Evolutionary conservation across 2,113 vertebrate species (phyloP).

Genomic region (Oreochromis niloticus): DNA sequence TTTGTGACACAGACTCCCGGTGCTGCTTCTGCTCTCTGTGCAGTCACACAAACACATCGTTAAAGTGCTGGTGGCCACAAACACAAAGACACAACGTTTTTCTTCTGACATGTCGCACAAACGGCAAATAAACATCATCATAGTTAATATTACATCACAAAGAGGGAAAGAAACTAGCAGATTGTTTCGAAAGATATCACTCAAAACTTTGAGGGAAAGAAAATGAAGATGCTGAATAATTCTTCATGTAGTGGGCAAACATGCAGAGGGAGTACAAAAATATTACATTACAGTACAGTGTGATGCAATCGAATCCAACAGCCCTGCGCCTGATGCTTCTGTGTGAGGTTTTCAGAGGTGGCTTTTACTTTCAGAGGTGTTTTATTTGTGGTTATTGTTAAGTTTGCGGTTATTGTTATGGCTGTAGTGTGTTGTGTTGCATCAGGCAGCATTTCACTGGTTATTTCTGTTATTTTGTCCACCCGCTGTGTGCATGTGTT

Average conservation of each 20-base stretch:
- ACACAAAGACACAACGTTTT: background rate
- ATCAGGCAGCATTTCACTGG: background rate
- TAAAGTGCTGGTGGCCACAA: conserved; percentile 17
- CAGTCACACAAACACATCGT: background rate
- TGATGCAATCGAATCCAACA: background rate
- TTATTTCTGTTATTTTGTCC: background rate
- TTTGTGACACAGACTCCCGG: background rate
- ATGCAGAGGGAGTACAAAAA: background rate
- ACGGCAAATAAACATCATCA: background rate
- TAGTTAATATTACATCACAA: background rate
- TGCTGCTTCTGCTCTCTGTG: background rate
- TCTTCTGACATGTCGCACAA: background rate
- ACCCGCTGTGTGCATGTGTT: background rate
- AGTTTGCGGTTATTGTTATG: background rate
- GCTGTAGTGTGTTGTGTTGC: background rate
- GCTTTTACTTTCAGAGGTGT: background rate
- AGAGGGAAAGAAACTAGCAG: background rate
- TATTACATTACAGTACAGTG: background rate
- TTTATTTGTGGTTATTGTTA: background rate
- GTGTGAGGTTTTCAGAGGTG: background rate
- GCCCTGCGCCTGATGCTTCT: background rate
- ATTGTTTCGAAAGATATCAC: background rate
- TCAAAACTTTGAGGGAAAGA: background rate
- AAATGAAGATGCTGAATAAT: background rate
- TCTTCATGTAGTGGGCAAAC: background rate